Percentiles rank a stretch among this genome's conserved stretches.
Evolutionary conservation across 2,797 vertebrate species (phyloP).

Genomic region (Gymnoscopelus braueri): DNA sequence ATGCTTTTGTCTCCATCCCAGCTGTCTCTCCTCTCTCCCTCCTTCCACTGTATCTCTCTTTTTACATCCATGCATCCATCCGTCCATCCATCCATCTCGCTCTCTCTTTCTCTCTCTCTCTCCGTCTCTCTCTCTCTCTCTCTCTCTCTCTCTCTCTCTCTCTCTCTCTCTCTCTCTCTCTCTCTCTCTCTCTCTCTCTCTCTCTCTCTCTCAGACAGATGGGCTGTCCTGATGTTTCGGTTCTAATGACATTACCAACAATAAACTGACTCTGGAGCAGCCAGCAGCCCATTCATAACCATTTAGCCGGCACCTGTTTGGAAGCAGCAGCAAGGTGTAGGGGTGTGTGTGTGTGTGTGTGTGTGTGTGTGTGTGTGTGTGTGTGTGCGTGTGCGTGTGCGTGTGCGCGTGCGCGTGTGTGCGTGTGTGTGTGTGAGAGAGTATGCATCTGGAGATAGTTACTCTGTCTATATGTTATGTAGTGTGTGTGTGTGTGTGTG

Average conservation of each 20-base stretch:
- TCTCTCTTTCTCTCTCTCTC: not conserved
- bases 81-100: not conserved
- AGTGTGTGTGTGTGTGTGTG: not conserved
- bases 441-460: no score
- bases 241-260: constrained; percentile 91
- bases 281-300: constrained; percentile 93
- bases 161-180: not conserved
- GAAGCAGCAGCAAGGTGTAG: constrained; percentile 51
- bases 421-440: not conserved
- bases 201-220: constrained; percentile 83
- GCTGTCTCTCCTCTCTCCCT: not conserved
- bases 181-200: constrained; percentile 23
- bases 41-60: constrained; percentile 27
- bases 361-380: constrained; percentile 6
- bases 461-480: no score
- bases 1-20: constrained; percentile 23
- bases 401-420: not conserved
- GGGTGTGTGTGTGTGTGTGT: not conserved
- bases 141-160: constrained; percentile 5
- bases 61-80: not conserved
- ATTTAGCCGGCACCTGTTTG: constrained; percentile 96
- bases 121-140: not conserved
- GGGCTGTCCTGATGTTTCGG: constrained; percentile 92
- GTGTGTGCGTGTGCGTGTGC: constrained; percentile 8
- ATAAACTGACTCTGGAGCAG: constrained; percentile 83